Percentiles rank a stretch among this genome's conserved stretches.
Evolutionary conservation across 2,113 vertebrate genomes (phyloP).

Genomic region (Sphyrna mokarran): DNA sequence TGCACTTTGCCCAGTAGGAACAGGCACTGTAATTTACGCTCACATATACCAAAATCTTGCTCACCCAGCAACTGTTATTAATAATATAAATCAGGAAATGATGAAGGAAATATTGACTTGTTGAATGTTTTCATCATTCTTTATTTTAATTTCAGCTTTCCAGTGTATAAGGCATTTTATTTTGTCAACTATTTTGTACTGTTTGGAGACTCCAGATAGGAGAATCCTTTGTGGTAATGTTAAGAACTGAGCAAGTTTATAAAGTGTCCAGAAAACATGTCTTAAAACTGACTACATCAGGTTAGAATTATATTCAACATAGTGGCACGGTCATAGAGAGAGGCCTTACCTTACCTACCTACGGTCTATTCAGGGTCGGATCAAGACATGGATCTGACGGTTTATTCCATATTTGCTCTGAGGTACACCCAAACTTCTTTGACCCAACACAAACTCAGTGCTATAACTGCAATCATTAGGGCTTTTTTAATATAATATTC

Average conservation of each 20-base stretch:
- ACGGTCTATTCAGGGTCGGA: background rate
- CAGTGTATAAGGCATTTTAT: background rate
- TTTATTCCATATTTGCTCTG: background rate
- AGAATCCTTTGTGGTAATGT: background rate
- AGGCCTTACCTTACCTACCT: background rate
- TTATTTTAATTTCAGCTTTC: background rate
- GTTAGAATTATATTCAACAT: background rate
- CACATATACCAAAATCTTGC: background rate
- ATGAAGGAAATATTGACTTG: background rate
- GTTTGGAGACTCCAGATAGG: background rate
- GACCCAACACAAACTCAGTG: background rate
- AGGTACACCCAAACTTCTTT: background rate
- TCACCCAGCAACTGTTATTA: background rate
- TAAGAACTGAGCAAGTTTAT: background rate
- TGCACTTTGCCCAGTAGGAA: background rate
- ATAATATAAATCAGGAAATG: background rate
- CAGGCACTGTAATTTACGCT: background rate
- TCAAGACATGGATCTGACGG: background rate
- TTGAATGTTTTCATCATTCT: background rate
- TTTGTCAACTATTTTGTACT: background rate
- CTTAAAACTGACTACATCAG: background rate
- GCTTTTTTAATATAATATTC: conserved; percentile 50
- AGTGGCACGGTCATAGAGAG: background rate
- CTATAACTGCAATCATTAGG: conserved; percentile 36
- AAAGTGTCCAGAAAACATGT: background rate